Percentiles rank a stretch among this genome's conserved stretches.
phyloP scores from a whole-genome alignment of 2,797 vertebrate genomes.

The Enteromius viviparus region DNA sequence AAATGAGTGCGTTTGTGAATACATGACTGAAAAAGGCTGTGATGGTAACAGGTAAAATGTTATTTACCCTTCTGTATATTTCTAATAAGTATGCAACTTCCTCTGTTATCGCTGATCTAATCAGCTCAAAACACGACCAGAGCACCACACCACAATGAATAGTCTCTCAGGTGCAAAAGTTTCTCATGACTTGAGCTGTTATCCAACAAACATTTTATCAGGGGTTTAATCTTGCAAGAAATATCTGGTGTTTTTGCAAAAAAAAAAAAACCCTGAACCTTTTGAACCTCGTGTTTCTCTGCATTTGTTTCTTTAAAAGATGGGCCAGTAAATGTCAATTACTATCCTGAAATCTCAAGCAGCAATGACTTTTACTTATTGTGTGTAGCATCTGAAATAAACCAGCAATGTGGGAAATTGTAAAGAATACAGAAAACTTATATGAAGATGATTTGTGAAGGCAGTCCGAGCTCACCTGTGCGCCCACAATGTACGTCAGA shows the following conservation, averaged over 20 bases:
- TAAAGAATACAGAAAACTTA: too few relatives aligned
- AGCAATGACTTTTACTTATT: neutral
- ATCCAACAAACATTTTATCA: neutral
- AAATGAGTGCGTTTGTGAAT: neutral
- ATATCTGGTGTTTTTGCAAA: neutral
- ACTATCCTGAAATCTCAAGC: slow-evolving; percentile 4
- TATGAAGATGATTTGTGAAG: neutral
- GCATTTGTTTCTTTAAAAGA: too few relatives aligned
- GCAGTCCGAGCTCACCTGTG: slow-evolving; percentile 75
- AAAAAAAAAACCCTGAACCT: neutral
- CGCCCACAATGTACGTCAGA: slow-evolving; percentile 90
- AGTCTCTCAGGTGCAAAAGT: neutral
- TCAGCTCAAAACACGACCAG: neutral
- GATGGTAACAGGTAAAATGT: neutral
- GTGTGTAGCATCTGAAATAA: neutral
- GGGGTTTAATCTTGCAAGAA: neutral
- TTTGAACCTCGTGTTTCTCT: neutral
- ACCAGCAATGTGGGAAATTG: neutral
- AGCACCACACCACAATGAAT: neutral
- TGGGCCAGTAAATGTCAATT: neutral
- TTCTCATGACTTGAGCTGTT: neutral
- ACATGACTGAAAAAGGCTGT: neutral
- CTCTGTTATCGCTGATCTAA: neutral
- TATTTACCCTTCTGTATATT: neutral
- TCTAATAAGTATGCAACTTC: neutral